A percentile compares a stretch with the other conserved stretches of the same genome.
Evolutionary conservation across 1,140 invertebrate species (phyloP).

Genomic region (Parasteatoda tepidariorum): DNA sequence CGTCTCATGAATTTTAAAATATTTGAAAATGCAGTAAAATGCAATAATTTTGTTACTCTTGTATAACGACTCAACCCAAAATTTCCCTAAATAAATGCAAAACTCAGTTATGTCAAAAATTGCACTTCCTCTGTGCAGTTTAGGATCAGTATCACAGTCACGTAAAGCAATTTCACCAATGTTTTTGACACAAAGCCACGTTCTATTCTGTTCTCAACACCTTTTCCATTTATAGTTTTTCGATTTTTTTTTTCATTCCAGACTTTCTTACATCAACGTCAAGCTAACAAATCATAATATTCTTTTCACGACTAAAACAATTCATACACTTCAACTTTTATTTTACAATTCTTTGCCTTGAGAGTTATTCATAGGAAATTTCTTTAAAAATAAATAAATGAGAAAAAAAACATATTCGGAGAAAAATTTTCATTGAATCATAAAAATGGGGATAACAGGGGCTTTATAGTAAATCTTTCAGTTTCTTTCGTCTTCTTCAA

Average conservation of each 20-base stretch:
- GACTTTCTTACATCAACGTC: background rate
- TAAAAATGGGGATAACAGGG: conserved; percentile 48
- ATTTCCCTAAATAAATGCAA: too few species aligned
- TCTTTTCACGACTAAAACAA: background rate
- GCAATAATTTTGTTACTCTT: too few species aligned
- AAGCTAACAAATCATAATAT: background rate
- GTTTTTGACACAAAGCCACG: background rate
- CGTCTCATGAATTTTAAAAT: too few species aligned
- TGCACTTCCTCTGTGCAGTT: background rate
- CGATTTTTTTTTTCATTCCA: background rate
- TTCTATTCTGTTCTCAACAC: background rate
- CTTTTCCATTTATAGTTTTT: background rate
- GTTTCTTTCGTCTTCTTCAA: conserved; percentile 12
- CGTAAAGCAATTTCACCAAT: background rate
- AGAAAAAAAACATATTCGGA: background rate
- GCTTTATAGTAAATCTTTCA: conserved; percentile 34
- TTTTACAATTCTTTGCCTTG: background rate
- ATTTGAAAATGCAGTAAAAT: too few species aligned
- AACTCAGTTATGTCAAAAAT: background rate
- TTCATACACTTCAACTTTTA: background rate
- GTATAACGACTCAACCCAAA: too few species aligned
- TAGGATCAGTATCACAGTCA: background rate
- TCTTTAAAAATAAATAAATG: background rate
- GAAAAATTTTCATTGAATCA: conserved; percentile 36
- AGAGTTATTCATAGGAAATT: background rate